Evolutionary conservation across 2,113 vertebrate species (phyloP), one percentile per base, ranked within the genome.

Genomic region (Leucosticte australis): DNA sequence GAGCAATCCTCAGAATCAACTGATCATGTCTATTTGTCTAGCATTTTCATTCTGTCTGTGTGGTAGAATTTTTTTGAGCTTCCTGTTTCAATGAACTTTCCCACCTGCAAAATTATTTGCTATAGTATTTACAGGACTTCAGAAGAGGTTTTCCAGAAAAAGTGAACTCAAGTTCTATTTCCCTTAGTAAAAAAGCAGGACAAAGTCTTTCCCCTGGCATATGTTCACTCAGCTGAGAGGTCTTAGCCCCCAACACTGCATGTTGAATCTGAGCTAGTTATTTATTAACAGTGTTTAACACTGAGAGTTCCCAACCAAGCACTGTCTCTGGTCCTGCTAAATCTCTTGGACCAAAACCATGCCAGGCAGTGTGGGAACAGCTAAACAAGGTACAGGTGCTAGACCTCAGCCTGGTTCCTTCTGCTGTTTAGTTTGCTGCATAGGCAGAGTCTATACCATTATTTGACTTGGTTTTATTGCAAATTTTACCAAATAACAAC

Each of bases 241-340:
- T 23, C 67, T 57, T 47, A 60, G 44, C 2, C 33, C 47, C 22
- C 22, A 30, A 46, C 8, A 69, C 3, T 0, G 1, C 0, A 0
- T 52, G n/a, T 18, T 86, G 33, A 89, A 67, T 62, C 9, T 18
- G 35, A 63, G 4, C 2, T 53, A 31, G 19, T 85, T 75, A 42
- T 70, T 81, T 62, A 28, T 28, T 63, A 33, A 31, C 13, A 68
- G 6, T 15, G 4, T 70, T 10, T 60, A 74, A 28, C 8, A 26
- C 22, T 41, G 41, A 41, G 41, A 41, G 7, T 8, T 83, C 24
- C 46, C 7, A 52, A 2, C 8, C 5, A 2, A 68, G 22, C n/a
- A 49, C 15, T 49, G 6, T 27, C 39, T 63, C 69, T 42, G 31
- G 42, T 57, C 7, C 15, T 59, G 11, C 6, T n/a, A 55, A 30